Conservation (phyloP, 1,140 invertebrate genomes). For the Brachionus sp. region DNA sequence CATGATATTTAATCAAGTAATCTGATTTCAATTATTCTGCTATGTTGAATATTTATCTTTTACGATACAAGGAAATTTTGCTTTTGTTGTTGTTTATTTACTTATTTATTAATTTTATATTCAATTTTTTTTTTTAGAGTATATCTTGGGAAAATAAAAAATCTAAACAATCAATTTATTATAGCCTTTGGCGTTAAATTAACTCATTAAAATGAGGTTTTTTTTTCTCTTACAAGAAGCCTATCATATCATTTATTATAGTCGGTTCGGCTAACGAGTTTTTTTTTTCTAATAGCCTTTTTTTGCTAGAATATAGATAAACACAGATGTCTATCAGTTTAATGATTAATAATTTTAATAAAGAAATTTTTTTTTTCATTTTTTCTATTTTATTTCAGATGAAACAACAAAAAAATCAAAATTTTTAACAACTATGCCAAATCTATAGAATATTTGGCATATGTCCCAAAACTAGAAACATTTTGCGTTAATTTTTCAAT, state of each 20-base stretch:
- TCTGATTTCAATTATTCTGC: slow-evolving; percentile 14
- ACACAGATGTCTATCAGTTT: background rate
- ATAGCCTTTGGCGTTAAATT: background rate
- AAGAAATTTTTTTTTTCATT: background rate
- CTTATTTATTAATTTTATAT: too few relatives aligned
- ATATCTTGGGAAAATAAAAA: background rate
- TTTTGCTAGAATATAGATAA: too few relatives aligned
- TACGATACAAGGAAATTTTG: background rate
- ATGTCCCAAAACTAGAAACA: too few relatives aligned
- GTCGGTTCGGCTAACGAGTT: background rate
- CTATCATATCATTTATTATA: too few relatives aligned
- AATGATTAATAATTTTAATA: background rate
- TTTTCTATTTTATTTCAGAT: too few relatives aligned
- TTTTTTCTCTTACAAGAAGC: too few relatives aligned
- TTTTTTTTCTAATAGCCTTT: background rate
- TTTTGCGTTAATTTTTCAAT: too few relatives aligned
- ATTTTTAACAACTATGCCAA: too few relatives aligned
- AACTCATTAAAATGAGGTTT: background rate
- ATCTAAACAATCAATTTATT: background rate
- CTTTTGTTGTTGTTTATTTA: background rate
- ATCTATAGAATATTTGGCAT: too few relatives aligned
- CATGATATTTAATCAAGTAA: slow-evolving; percentile 8
- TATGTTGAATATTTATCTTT: background rate
- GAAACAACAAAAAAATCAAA: too few relatives aligned
- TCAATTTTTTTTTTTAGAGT: background rate